Base-by-base conservation (phyloP, 2,888 invertebrate species). In the Heliconius cydno region DNA sequence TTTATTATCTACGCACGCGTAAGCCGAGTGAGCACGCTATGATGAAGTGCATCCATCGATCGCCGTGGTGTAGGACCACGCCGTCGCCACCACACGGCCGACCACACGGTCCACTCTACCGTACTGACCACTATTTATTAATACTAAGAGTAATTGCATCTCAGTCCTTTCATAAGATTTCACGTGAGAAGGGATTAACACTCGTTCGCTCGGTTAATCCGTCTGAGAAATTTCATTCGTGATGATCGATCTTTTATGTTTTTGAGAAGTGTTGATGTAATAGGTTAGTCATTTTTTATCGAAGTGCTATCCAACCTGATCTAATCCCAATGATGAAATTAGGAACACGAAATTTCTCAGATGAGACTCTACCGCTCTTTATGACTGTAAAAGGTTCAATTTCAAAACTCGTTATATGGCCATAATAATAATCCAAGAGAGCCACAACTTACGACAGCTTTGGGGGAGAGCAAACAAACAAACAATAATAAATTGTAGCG, bases 11-110 rank as follows among this genome's bases (percentile, higher is more conserved):
- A 92, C 90, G 88, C 87, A 89, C 90, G 94, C 94, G 94, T 94
- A 94, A 94, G 92, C 92, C 93, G 90, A 94, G 94, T 94, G 91
- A 87, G 92, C 89, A 87, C 84, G 88, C 88, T 90, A 91, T 92
- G 94, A 94, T 90, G 90, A 89, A 93, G 91, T 90, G 91, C 87
- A 85, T 87, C 84, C 90, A 92, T 93, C 91, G 86, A 90, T 91
- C 90, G 77, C 78, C 80, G 86, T 82, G 84, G 84, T 80, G 46
- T 46, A 15, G 15, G 93, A 93, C 94, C 92, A 93, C 93, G 85
- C 92, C 85, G 82, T 82, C 78, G 73, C 83, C 77, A 74, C 67
- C 79, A 81, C 79, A 80, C 77, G 79, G 30, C 75, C 68, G 74
- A 76, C 34, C 79, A 9, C 10, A 41, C 41, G 41, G 74, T 84